A percentile compares a stretch with the other conserved stretches of the same genome.
These are phyloP conservation scores for Agriopis marginaria DNA, from an alignment of 2,888 invertebrate species.

Conservation along the genomic window DNA sequence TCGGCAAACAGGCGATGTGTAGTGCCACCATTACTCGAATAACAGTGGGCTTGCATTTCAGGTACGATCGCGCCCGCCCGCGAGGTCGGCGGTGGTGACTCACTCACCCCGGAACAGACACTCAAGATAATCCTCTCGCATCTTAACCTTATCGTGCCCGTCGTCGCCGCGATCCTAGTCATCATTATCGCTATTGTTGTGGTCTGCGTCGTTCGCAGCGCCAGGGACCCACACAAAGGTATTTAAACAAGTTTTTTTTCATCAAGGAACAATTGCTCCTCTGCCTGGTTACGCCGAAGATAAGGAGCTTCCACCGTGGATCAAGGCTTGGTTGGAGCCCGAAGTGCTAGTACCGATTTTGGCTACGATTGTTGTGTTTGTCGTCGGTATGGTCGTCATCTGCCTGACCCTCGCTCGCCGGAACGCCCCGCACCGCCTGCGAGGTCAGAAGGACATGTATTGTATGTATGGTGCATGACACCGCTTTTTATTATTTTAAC, in stretches of 20 bases:
- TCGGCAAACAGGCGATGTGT: too few species aligned
- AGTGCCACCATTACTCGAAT: constrained; percentile 5
- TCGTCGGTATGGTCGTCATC: constrained; percentile 96
- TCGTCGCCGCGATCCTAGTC: constrained; percentile 96
- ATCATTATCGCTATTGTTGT: constrained; percentile 97
- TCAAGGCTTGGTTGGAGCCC: constrained; percentile 95
- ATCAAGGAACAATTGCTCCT: constrained; percentile 93
- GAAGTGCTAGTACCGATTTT: constrained; percentile 96
- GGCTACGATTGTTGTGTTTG: constrained; percentile 95
- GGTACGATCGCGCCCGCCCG: constrained; percentile 96
- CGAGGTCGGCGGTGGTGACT: constrained; percentile 89
- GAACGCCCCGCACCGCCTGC: constrained; percentile 92
- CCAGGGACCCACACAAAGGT: constrained; percentile 95
- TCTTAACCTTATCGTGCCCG: constrained; percentile 97
- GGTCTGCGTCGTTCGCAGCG: constrained; percentile 95
- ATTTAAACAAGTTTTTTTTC: constrained; percentile 62
- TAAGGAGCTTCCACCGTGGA: constrained; percentile 89
- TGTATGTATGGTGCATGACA: constrained; percentile 89
- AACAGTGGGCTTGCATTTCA: constrained; percentile 88
- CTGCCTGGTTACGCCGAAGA: constrained; percentile 86
- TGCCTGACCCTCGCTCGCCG: constrained; percentile 95
- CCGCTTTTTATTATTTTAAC: constrained; percentile 65
- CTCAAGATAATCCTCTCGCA: constrained; percentile 95
- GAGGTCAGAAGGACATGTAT: constrained; percentile 92
- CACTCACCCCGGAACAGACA: constrained; percentile 92